Percentiles rank a stretch among this genome's conserved stretches.
Evolutionary conservation across 2,888 invertebrate species (phyloP).

Genomic region (Prenolepis imparis): DNA sequence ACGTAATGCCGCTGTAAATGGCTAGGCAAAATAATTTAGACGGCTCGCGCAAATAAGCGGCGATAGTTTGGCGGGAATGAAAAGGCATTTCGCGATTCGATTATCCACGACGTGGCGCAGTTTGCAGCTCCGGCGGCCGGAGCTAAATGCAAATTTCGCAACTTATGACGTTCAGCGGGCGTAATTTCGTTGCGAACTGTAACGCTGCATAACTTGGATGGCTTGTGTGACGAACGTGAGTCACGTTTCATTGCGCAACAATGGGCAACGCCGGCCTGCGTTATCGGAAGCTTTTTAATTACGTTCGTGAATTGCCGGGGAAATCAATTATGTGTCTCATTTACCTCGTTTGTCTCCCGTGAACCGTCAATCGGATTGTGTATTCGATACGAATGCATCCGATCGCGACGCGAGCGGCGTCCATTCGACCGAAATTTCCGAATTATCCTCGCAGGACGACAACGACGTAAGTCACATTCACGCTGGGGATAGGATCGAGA

Average conservation of each 20-base stretch:
- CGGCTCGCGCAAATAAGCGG: constrained; percentile 35
- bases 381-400: constrained; percentile 1
- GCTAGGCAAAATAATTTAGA: constrained; percentile 35
- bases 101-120: constrained; percentile 45
- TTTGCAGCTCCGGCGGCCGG: constrained; percentile 35
- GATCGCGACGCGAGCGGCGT: background rate
- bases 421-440: constrained; percentile 1
- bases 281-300: constrained; percentile 73
- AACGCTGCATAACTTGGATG: constrained; percentile 47
- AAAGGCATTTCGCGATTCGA: constrained; percentile 51
- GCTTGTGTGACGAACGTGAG: constrained; percentile 43
- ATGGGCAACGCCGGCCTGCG: constrained; percentile 19
- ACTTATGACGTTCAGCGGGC: constrained; percentile 53
- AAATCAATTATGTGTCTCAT: constrained; percentile 77
- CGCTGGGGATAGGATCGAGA: too few relatives aligned
- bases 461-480: background rate
- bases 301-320: constrained; percentile 56
- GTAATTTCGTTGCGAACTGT: constrained; percentile 51
- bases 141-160: constrained; percentile 55
- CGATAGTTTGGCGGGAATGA: constrained; percentile 41
- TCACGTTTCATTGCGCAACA: constrained; percentile 53
- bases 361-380: constrained; percentile 25
- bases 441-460: background rate
- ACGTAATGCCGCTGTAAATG: background rate
- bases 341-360: constrained; percentile 70